Base-by-base conservation (phyloP, 2,113 vertebrate species). In the Oplegnathus fasciatus region DNA sequence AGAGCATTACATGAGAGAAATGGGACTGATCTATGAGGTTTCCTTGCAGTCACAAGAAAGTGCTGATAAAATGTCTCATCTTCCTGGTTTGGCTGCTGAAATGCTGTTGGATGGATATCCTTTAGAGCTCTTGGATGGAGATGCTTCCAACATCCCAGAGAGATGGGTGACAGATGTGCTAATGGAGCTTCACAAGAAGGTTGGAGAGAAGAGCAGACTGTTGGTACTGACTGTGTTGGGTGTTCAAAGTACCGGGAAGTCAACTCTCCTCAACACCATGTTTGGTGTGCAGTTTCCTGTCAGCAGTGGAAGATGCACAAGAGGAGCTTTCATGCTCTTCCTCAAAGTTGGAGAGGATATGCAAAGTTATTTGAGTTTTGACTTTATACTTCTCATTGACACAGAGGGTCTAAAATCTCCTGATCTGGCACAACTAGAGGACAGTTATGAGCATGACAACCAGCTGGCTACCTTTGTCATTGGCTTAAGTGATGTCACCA, bases 181-280 rank as follows among this genome's bases (percentile, higher is more conserved):
- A 7, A 80, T 55, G 68, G 86, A 91, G 78, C 77, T 95, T 58
- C 89, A 94, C 66, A 69, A 0, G 11, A 79, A 82, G 68, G 89
- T 93, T 28, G 79, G 71, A 22, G n/a, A 13, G 24, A 86, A 82
- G 20, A 93, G 91, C n/a, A 81, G 50, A 34, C 68, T 94, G 46
- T 32, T 91, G 46, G 93, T 94, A 5, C 13, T 95, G 28, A 83
- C 92, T 0, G 93, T 95, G 57, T 73, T 95, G 64, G 94, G 94
- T 10, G 93, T 95, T 32, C 94, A 95, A 83, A 95, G 92, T 46
- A 79, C 82, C 20, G 92, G 94, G 24, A 95, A 97, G 73, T 97
- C 96, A 80, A 97, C 95, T 0, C 95, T 97, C 2, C 95, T 97
- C 34, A 97, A 97, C 89, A 96, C 95, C 74, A 97, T 97, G 96